Evolutionary conservation across 2,888 invertebrate species (phyloP).

Genomic region (Mythimna loreyi): DNA sequence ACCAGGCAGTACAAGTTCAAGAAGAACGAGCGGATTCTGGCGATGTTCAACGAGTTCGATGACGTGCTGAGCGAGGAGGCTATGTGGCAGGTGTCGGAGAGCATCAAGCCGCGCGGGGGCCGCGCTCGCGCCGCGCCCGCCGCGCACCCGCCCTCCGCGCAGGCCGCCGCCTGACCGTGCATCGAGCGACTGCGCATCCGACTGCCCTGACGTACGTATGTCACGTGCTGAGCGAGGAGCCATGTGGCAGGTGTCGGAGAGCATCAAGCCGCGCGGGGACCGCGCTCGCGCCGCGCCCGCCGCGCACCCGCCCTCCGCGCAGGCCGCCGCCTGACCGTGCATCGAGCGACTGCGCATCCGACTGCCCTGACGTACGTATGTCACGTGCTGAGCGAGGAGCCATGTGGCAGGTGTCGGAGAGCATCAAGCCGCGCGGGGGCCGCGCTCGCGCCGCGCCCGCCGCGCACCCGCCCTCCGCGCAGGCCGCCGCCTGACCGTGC

Average conservation of each 20-base stretch:
- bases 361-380: conserved; percentile 2
- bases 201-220: conserved; percentile 14
- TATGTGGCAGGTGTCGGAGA: conserved; percentile 99
- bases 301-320: neutral
- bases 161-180: conserved; percentile 66
- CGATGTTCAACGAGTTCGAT: conserved; percentile 99
- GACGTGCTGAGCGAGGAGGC: conserved; percentile 99
- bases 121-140: conserved; percentile 82
- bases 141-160: conserved; percentile 64
- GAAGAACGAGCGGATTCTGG: conserved; percentile 97
- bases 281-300: conserved; percentile 4
- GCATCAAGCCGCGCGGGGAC: conserved; percentile 1
- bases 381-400: conserved; percentile 94
- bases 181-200: conserved; percentile 1
- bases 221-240: neutral
- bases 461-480: conserved; percentile 4
- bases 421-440: no score
- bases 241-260: conserved; percentile 4
- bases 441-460: neutral
- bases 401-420: neutral
- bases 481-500: conserved; percentile 5
- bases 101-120: conserved; percentile 97
- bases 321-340: conserved; percentile 2
- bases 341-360: neutral
- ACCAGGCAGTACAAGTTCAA: conserved; percentile 97